Conservation (phyloP, 2,797 vertebrate species). For the Remorina albescens region DNA sequence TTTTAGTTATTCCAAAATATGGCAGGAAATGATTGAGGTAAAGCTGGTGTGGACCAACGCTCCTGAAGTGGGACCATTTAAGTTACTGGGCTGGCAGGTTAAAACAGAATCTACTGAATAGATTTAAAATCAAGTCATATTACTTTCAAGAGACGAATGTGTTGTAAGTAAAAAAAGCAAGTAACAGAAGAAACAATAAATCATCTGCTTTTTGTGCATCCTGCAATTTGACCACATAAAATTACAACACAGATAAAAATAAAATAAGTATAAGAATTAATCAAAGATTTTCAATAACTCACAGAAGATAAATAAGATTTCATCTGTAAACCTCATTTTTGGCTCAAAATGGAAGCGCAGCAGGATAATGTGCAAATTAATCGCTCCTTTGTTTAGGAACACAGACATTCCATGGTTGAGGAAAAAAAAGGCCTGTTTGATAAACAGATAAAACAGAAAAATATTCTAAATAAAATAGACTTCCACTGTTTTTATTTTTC, state of each 20-base stretch:
- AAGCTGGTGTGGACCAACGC: slow-evolving; percentile 8
- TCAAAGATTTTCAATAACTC: background rate
- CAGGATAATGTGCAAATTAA: too few species aligned
- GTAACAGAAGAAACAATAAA: background rate
- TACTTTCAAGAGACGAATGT: background rate
- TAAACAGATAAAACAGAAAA: too few species aligned
- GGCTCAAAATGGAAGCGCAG: too few species aligned
- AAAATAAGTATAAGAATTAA: too few species aligned
- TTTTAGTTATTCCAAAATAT: background rate
- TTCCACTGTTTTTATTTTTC: too few species aligned
- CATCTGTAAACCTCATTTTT: too few species aligned
- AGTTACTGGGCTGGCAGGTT: background rate
- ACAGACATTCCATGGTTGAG: too few species aligned
- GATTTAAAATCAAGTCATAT: background rate
- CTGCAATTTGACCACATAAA: background rate
- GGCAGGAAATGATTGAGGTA: background rate
- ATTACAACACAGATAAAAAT: too few species aligned
- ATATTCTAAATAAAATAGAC: too few species aligned
- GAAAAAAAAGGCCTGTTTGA: too few species aligned
- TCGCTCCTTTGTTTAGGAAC: too few species aligned
- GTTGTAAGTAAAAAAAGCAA: background rate
- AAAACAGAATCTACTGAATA: background rate
- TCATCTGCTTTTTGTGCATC: background rate
- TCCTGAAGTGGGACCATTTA: background rate
- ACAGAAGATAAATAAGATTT: slow-evolving; percentile 1